Evolutionary conservation across 2,797 vertebrate genomes (phyloP), one percentile per base, ranked within the genome.

Genomic region (Threskiornis aethiopicus): DNA sequence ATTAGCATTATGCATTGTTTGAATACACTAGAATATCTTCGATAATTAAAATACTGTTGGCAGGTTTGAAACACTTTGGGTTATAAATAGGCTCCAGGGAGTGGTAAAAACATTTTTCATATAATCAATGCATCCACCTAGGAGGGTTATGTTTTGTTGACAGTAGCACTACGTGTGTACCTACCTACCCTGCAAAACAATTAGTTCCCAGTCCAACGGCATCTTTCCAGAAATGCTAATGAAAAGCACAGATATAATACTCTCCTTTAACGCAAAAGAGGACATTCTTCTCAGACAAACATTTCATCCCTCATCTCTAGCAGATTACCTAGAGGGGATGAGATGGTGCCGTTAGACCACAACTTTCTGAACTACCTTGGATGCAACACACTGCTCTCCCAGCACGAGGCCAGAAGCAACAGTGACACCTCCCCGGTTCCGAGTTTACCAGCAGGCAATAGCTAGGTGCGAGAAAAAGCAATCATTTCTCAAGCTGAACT

Each of bases 1-100:
- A 86, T 88, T 95, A 95, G 75, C 86, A 91, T 88, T 80, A 86
- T 46, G 64, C 78, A 39, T 84, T 95, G 82, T 91, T 93, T 95
- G 90, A 90, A 71, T 78, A 77, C 59, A 90, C 69, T 22, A 15
- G 46, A 95, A 80, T 80, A 84, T 83, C 79, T 93, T 71, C 1
- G 13, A 84, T 91, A 91, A 96, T 94, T 97, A 91, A 95, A 96
- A 93, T 82, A 84, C 71, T 35, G n/a, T 76, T 83, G 71, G 80
- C 87, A 90, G 70, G 41, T 71, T 75, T 94, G 84, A 84, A 96
- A 84, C 31, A 26, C 55, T 95, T 83, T 69, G 78, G 62, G 55
- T 96, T 94, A 95, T 78, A 91, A 96, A 92, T 41, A 86, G 81
- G 64, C 93, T 92, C 84, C 59, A 64, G 84, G 88, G 90, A 97